Base-by-base conservation (phyloP, 2,888 invertebrate species). In the Thecocarcelia acutangulata region DNA sequence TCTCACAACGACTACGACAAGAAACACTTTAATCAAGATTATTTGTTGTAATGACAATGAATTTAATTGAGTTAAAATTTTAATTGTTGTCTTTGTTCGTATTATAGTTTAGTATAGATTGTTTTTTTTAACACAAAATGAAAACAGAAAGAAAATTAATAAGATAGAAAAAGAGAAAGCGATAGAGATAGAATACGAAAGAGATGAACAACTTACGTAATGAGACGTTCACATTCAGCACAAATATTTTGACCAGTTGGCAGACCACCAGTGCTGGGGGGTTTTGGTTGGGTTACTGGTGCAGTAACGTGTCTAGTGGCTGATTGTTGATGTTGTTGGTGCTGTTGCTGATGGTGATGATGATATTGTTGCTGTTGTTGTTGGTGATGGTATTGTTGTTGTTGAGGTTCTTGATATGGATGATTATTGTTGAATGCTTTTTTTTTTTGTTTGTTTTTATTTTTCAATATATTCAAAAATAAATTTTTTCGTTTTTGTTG, bases 161-260 rank as follows among this genome's bases (percentile, higher is more conserved):
- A 11, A 19, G 6, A 28, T 13, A 19, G 6, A 6, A 56, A 13
- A 24, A 46, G 9, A 24, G 33, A 33, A 33, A 33, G 33, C 3
- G 33, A 33, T 3, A 8, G 33, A 33, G 33, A 33, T 1, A 46
- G 0, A 56, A 1, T 17, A 21, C 46, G 44, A 48, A 28, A 28
- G 24, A 72, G 13, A 66, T 40, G 33, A 15, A 44, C 9, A 42
- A 89, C 97, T 97, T 96, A 98, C 98, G 97, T 96, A 92, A 98
- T 98, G 89, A 98, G 95, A 89, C 98, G 95, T 91, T 98, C 98
- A 93, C 99, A 99, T 90, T 97, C 97, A 86, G 96, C 96, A 93
- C 99, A 99, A 92, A 97, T 95, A 92, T 97, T 97, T 92, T 97
- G 97, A 88, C 96, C 96, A 86, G 96, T 94, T 86, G 96, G 95